phyloP scores from a whole-genome alignment of 2,113 vertebrate genomes.

The Pleuronectes platessa region DNA sequence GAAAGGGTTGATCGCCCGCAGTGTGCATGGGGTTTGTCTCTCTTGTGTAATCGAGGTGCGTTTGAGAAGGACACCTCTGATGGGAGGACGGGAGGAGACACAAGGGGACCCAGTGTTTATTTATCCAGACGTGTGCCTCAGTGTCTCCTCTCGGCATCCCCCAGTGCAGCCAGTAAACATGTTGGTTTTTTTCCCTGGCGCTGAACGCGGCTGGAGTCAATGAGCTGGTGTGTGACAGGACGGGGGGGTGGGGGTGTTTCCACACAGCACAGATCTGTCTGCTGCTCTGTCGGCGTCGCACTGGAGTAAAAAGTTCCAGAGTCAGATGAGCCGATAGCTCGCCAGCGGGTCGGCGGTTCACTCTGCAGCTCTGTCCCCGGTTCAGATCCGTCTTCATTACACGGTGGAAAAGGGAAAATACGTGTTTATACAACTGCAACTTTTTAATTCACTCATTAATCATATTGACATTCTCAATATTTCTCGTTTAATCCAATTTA shows the following conservation, averaged over 20 bases:
- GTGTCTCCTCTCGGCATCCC: slow-evolving; percentile 5
- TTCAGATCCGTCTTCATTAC: background rate
- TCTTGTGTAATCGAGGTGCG: slow-evolving; percentile 23
- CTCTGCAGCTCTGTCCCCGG: no score
- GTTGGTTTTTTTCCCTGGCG: slow-evolving; percentile 66
- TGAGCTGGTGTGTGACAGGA: slow-evolving; percentile 54
- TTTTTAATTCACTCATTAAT: no score
- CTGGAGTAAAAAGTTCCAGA: slow-evolving; percentile 22
- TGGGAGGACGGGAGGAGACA: slow-evolving; percentile 3
- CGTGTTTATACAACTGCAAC: background rate
- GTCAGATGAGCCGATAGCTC: background rate
- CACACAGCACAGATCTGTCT: slow-evolving; percentile 32
- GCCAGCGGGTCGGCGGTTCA: background rate
- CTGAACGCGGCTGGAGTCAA: slow-evolving; percentile 48
- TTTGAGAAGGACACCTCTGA: slow-evolving; percentile 33
- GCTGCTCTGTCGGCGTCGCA: background rate
- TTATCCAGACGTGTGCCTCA: slow-evolving; percentile 42
- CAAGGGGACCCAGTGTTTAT: slow-evolving; percentile 42
- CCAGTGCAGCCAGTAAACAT: slow-evolving; percentile 59
- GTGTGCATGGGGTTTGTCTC: slow-evolving; percentile 6
- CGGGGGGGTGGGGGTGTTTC: background rate
- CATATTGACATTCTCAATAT: no score
- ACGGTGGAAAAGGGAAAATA: background rate
- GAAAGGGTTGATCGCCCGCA: no score
- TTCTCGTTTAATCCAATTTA: no score